phyloP scores from a whole-genome alignment of 2,797 vertebrate genomes.

The Jordanella pulchra region DNA sequence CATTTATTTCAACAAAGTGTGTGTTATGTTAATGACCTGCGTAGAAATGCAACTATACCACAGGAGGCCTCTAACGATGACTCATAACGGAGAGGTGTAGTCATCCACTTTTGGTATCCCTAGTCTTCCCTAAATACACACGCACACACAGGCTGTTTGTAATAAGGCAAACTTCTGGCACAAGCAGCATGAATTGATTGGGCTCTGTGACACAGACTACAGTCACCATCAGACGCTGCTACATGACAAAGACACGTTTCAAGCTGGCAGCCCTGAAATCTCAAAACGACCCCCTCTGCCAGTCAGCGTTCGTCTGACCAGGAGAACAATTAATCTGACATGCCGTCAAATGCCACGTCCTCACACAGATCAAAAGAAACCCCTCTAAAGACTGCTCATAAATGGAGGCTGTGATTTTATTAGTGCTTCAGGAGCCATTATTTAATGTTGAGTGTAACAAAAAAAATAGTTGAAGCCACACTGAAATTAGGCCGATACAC shows the following conservation, averaged over 20 bases:
- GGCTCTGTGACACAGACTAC: slow-evolving; percentile 42
- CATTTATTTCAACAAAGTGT: slow-evolving; percentile 29
- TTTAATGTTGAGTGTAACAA: too few species aligned
- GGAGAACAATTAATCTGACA: not conserved
- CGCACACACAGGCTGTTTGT: slow-evolving; percentile 16
- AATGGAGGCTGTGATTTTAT: not conserved
- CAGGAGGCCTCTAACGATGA: slow-evolving; percentile 68
- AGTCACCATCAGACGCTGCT: slow-evolving; percentile 28
- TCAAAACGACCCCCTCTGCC: slow-evolving; percentile 15
- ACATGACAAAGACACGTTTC: slow-evolving; percentile 30
- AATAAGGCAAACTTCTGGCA: slow-evolving; percentile 42
- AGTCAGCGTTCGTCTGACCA: slow-evolving; percentile 7
- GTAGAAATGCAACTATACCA: slow-evolving; percentile 50
- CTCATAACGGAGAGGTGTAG: slow-evolving; percentile 72
- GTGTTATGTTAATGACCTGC: slow-evolving; percentile 35
- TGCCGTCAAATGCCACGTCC: slow-evolving; percentile 7
- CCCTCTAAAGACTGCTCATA: slow-evolving; percentile 1
- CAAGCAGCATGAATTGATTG: slow-evolving; percentile 50
- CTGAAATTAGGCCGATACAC: too few species aligned
- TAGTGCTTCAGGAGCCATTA: not conserved
- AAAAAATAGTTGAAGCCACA: too few species aligned
- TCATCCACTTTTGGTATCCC: slow-evolving; percentile 72
- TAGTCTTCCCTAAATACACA: slow-evolving; percentile 8
- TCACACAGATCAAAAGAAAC: slow-evolving; percentile 6
- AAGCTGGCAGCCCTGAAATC: slow-evolving; percentile 24